Evolutionary conservation across 2,113 vertebrate species (phyloP).

Genomic region (Festucalex cinctus): DNA sequence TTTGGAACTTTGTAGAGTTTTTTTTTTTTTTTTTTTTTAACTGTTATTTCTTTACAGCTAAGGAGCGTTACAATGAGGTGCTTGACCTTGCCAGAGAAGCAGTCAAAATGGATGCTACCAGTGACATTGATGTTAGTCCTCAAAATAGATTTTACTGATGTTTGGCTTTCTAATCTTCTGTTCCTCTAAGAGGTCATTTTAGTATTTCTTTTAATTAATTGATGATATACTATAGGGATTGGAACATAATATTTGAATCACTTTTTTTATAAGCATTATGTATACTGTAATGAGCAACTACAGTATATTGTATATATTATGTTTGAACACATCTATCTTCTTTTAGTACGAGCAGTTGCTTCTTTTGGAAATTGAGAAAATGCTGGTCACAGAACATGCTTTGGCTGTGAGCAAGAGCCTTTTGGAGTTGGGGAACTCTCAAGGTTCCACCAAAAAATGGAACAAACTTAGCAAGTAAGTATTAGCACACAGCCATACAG

Average conservation of each 20-base stretch:
- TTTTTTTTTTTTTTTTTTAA: not conserved
- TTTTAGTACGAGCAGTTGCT: slow-evolving; percentile 45
- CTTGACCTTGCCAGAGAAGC: slow-evolving; percentile 32
- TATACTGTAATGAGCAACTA: not conserved
- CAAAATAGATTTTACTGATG: not conserved
- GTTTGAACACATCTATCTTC: not conserved
- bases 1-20: not conserved
- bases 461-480: slow-evolving; percentile 52
- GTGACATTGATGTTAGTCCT: slow-evolving; percentile 27
- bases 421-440: slow-evolving; percentile 20
- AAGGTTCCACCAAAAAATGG: slow-evolving; percentile 32
- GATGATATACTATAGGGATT: not conserved
- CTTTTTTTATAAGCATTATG: not conserved
- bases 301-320: not conserved
- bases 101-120: slow-evolving; percentile 26
- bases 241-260: not conserved
- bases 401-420: slow-evolving; percentile 24
- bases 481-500: not conserved
- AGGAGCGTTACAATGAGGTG: slow-evolving; percentile 31
- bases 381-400: slow-evolving; percentile 49
- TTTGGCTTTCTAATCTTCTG: not conserved
- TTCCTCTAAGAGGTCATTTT: not conserved
- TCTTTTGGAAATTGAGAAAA: slow-evolving; percentile 47
- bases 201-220: not conserved
- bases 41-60: slow-evolving; percentile 31